Evolutionary conservation across 1,140 invertebrate genomes (phyloP), one percentile per base, ranked within the genome.

Genomic region (Zaprionus gabonicus): DNA sequence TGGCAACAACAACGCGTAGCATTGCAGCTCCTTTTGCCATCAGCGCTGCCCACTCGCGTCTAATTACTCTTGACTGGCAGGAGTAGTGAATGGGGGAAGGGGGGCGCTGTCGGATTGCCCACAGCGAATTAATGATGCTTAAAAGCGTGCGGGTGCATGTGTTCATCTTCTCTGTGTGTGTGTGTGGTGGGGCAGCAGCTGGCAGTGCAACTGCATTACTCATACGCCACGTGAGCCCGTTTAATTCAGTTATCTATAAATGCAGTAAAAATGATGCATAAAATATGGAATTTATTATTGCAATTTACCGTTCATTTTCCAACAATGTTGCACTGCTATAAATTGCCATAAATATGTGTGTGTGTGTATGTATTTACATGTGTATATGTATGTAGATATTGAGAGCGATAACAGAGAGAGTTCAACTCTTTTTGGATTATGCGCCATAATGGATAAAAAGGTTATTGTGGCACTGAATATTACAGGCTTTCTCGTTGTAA

Each of bases 51-150:
- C 31, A 34, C 31, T 34, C 9, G 31, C 31, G 80, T 83, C 81
- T 87, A 87, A 87, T 87, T 87, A 88, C 84, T 83, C 81, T 49
- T 73, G 84, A 64, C 82, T 75, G 80, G 25, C 44, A 49, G 3
- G n/a, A 7, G 15, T 7, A 41, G 20, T 31, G 28, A 23, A 23
- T 1, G 23, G 23, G 23, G 23, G 23, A 23, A 1, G 28, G 1
- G 23, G 31, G 64, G 4, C 10, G 1, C 5, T 15, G 34, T n/a
- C 28, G 44, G 20, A 44, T 36, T 55, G 46, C 62, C 77, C 73
- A 66, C 73, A 66, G 65, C 77, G 72, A 87, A 87, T 83, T 87
- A 87, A 87, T 87, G 81, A 81, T 78, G 84, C 81, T 87, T 84
- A 78, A 88, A 84, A 79, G 78, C 67, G 57, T 63, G 55, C 62